Evolutionary conservation across 1,140 invertebrate genomes (phyloP), one percentile per base, ranked within the genome.

Genomic region (Popillia japonica): DNA sequence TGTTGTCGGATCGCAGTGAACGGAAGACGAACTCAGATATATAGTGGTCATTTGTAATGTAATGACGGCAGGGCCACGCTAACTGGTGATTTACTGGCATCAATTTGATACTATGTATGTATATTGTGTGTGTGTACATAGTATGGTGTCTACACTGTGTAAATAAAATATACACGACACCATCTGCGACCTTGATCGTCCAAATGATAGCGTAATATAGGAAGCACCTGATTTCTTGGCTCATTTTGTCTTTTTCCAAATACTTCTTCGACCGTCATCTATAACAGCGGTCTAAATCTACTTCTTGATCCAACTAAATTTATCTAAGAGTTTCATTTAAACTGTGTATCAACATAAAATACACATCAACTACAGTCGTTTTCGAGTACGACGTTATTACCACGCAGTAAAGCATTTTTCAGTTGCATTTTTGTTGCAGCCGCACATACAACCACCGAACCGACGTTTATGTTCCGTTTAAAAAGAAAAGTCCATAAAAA

Each of bases 81-180:
- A 77, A 80, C 79, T 78, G 77, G 79, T 78, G 79, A 80, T 80
- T 80, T 80, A 80, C 79, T 78, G 72, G 55, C 79, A 78, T 80
- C 79, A 78, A 72, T 80, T 77, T 75, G 34, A 55, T 79, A 79
- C 75, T 40, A 61, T 77, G 48, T 77, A n/a, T 68, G 48, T 77
- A 34, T 22, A 68, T 68, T 27, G 61, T 68, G 22, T 27, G 22
- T 11, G 22, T 68, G 7, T 34, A 68, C 22, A 68, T 34, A 14
- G 44, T 48, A 34, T 34, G 27, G 44, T 17, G 44, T 14, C 44
- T 48, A 17, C 44, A 17, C 27, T 34, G 27, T 34, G 27, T 34
- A 34, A 34, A 34, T 34, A 34, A 34, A 34, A 34, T 34, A 34
- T 34, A 34, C 27, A 34, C 2, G 27, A 34, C 27, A 34, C 27